Conservation (phyloP, 2,888 invertebrate species). For the Drosophila mayaguana region DNA sequence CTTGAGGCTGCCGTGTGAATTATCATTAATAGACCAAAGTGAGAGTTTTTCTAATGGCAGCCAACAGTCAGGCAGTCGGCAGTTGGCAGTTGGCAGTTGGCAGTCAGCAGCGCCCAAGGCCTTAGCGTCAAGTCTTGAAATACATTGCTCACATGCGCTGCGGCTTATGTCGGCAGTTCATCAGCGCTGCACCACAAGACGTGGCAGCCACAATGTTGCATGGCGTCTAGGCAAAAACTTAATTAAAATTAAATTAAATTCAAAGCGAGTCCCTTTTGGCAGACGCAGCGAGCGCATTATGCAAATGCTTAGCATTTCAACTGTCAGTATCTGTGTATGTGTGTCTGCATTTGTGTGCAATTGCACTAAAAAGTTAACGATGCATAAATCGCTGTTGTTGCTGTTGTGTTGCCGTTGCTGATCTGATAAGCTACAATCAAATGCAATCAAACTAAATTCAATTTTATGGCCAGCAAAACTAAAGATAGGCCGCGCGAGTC, state of each 20-base stretch:
- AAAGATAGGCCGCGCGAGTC: constrained; percentile 45
- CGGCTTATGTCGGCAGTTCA: constrained; percentile 46
- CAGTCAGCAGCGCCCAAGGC: constrained; percentile 44
- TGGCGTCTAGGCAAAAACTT: constrained; percentile 55
- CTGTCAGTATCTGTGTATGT: neutral
- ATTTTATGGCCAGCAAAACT: constrained; percentile 64
- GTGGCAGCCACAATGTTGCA: constrained; percentile 20
- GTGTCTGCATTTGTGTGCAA: constrained; percentile 18
- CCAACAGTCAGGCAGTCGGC: constrained; percentile 9
- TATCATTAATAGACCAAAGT: constrained; percentile 77
- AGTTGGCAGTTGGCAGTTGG: neutral
- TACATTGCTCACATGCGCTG: constrained; percentile 23
- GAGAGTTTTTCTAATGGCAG: constrained; percentile 49
- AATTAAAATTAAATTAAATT: constrained; percentile 72
- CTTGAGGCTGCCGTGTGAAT: constrained; percentile 68
- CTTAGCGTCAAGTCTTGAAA: constrained; percentile 18
- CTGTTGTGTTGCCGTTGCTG: constrained; percentile 20
- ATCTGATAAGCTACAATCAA: constrained; percentile 80
- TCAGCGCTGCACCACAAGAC: constrained; percentile 35
- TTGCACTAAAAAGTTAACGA: constrained; percentile 72
- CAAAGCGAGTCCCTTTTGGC: constrained; percentile 40
- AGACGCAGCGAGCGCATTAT: constrained; percentile 51
- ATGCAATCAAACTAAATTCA: constrained; percentile 80
- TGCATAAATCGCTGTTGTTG: constrained; percentile 63
- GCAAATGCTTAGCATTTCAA: constrained; percentile 60